These are phyloP conservation scores for Gavia stellata DNA, from an alignment of 2,113 vertebrate species.

Conservation along the genomic window DNA sequence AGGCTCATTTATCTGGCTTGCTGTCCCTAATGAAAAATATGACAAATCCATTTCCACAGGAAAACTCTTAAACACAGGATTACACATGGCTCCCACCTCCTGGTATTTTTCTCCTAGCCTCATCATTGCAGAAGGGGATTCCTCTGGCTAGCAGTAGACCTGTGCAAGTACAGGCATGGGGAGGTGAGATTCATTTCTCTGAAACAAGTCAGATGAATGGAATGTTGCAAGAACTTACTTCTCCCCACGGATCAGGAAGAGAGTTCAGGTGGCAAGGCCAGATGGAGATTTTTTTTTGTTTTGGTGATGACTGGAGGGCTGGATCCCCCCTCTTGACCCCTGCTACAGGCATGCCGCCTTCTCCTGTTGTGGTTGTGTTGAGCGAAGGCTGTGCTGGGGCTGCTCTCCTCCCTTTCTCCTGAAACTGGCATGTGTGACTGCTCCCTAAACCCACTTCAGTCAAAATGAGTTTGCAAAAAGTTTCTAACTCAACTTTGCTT, in stretches of 20 bases:
- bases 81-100: background rate
- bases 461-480: background rate
- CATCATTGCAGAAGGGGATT: rapidly evolving
- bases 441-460: background rate
- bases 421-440: rapidly evolving
- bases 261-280: background rate
- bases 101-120: background rate
- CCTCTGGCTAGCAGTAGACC: background rate
- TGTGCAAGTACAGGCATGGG: background rate
- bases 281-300: background rate
- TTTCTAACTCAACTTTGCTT: rapidly evolving
- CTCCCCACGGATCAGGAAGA: background rate
- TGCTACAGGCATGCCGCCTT: background rate
- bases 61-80: background rate
- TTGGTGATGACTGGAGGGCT: background rate
- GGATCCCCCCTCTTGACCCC: background rate
- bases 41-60: background rate
- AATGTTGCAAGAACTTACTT: background rate
- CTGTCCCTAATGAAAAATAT: background rate
- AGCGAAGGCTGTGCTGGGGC: background rate
- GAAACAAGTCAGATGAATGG: background rate
- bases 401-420: background rate
- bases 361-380: background rate
- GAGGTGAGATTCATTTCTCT: background rate
- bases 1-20: background rate